Evolutionary conservation across 2,888 invertebrate species (phyloP).

Genomic region (Melanostoma mellinum): DNA sequence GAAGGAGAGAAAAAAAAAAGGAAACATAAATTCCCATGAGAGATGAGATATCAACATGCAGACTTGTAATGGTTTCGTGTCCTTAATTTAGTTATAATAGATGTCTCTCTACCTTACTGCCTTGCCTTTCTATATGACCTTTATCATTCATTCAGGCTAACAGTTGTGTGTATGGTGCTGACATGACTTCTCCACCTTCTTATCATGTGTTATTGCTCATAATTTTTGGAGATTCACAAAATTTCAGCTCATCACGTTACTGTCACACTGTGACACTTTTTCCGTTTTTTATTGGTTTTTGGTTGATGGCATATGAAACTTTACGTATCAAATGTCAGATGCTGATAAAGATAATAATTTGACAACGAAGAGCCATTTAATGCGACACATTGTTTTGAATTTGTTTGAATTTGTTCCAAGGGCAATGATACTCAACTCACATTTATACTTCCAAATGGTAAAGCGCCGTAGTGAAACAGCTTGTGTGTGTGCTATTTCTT

Average conservation of each 20-base stretch:
- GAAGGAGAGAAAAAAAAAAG: not conserved
- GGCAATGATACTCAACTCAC: not conserved
- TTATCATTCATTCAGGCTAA: not conserved
- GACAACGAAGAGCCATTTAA: slow-evolving; percentile 30
- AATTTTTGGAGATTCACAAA: slow-evolving; percentile 36
- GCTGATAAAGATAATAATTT: slow-evolving; percentile 29
- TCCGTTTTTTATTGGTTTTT: slow-evolving; percentile 34
- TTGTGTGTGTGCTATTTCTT: not conserved
- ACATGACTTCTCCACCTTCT: not conserved
- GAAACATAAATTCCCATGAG: slow-evolving; percentile 3
- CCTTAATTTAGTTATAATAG: slow-evolving; percentile 49
- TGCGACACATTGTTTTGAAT: slow-evolving; percentile 25
- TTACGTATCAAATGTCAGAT: slow-evolving; percentile 31
- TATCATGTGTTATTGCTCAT: slow-evolving; percentile 5
- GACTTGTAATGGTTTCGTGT: not conserved
- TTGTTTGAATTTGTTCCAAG: not conserved
- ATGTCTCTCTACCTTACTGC: slow-evolving; percentile 19
- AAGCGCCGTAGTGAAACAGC: not conserved
- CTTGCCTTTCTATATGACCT: slow-evolving; percentile 10
- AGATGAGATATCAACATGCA: not conserved
- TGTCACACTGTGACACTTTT: slow-evolving; percentile 37
- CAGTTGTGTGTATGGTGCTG: not conserved
- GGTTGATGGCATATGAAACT: slow-evolving; percentile 31
- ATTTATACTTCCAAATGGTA: not conserved
- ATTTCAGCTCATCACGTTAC: slow-evolving; percentile 35